Percentiles rank a stretch among this genome's conserved stretches.
phyloP scores from a whole-genome alignment of 2,888 invertebrate genomes.

The Drosophila leonis region DNA sequence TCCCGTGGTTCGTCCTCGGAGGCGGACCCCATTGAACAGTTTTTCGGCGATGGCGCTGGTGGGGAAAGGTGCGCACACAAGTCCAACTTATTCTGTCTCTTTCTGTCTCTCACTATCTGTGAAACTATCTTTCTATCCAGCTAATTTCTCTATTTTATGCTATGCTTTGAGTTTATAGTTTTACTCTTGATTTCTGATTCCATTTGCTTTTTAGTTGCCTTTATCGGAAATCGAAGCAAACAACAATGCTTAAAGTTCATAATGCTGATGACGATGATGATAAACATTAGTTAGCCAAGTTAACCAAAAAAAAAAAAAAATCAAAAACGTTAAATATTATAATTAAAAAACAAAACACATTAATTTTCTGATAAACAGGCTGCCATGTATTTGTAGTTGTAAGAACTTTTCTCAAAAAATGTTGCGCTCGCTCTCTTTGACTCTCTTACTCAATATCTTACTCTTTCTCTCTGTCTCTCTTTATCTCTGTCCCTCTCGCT shows the following conservation, averaged over 20 bases:
- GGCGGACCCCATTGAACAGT: constrained; percentile 94
- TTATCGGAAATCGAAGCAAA: constrained; percentile 43
- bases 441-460: constrained; percentile 24
- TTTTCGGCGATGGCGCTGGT: constrained; percentile 88
- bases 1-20: constrained; percentile 96
- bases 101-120: constrained; percentile 37
- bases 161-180: constrained; percentile 57
- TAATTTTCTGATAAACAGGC: constrained; percentile 23
- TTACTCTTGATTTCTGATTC: constrained; percentile 50
- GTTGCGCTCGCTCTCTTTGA: constrained; percentile 30
- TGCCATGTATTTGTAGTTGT: constrained; percentile 49
- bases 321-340: constrained; percentile 12
- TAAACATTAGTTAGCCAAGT: constrained; percentile 71
- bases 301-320: constrained; percentile 13
- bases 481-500: constrained; percentile 19
- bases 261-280: constrained; percentile 61
- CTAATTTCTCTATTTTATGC: constrained; percentile 48
- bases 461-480: constrained; percentile 22
- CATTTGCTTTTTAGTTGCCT: constrained; percentile 58
- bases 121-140: constrained; percentile 45
- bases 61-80: constrained; percentile 91
- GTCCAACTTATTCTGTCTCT: constrained; percentile 59
- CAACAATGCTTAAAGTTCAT: constrained; percentile 28
- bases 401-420: constrained; percentile 65
- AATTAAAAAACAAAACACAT: constrained; percentile 9